Evolutionary conservation across 2,113 vertebrate species (phyloP), one percentile per base, ranked within the genome.

Genomic region (Astur gentilis): DNA sequence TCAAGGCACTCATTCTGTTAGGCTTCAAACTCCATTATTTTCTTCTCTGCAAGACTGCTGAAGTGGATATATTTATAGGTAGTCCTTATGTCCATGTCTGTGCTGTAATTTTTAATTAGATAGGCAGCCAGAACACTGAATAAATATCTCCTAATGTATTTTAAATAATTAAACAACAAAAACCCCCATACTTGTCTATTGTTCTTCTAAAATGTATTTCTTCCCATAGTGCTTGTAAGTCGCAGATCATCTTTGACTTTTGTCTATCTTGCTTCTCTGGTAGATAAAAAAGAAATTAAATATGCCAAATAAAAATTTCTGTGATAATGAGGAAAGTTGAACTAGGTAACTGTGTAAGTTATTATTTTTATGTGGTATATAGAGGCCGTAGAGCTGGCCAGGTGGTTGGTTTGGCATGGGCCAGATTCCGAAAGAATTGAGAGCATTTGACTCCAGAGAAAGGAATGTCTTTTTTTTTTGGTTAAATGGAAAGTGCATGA

Each of bases 51-150:
- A 71, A 61, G 73, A 21, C 23, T 87, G 32, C 36, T 85, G 52
- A 85, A 50, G 32, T 65, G 44, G n/a, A 32, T 60, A 7, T 82
- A 50, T 78, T 93, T 92, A 36, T 60, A 71, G 25, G 64, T 62
- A 85, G 40, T 70, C 50, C 60, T 96, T 95, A 42, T 80, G 26
- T 81, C 34, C 78, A 6, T 62, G 66, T 69, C 82, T 93, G 50
- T 96, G 64, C 80, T 92, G 49, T 91, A 87, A 93, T 90, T 85
- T 69, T 91, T 94, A 89, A 89, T 91, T 82, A 84, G 69, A 29
- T 65, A 62, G 45, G 32, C 69, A 89, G 47, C 34, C 61, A 82
- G 87, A 95, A 62, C 55, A 86, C 38, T 89, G 45, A 83, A 55
- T 90, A 64, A 92, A 11, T 69, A 70, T 65, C 61, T 91, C 61